Evolutionary conservation across 2,888 invertebrate genomes (phyloP).

Genomic region (Aricia artaxerxes): DNA sequence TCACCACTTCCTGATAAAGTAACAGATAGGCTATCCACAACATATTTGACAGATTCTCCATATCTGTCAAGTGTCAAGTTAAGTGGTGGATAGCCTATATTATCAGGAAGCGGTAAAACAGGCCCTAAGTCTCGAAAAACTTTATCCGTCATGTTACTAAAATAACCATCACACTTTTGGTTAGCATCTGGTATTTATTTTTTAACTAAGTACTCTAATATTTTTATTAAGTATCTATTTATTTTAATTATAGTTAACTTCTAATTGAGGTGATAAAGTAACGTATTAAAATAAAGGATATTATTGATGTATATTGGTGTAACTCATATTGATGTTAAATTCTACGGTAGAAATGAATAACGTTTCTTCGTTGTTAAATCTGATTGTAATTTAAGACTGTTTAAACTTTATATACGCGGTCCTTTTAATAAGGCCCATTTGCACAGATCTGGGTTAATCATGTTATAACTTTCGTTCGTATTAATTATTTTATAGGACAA

Average conservation of each 20-base stretch:
- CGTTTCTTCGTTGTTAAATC: neutral
- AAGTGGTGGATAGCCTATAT: too few relatives aligned
- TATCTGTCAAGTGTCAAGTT: too few relatives aligned
- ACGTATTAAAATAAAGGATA: neutral
- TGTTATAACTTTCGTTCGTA: too few relatives aligned
- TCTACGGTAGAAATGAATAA: neutral
- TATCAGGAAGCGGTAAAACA: too few relatives aligned
- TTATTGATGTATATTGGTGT: slow-evolving; percentile 7
- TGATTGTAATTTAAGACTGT: neutral
- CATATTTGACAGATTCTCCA: too few relatives aligned
- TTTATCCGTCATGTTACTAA: neutral
- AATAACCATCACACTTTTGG: neutral
- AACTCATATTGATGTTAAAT: neutral
- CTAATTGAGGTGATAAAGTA: neutral
- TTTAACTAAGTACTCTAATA: neutral
- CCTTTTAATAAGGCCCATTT: too few relatives aligned
- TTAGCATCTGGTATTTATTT: neutral
- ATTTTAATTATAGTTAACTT: neutral
- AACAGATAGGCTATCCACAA: too few relatives aligned
- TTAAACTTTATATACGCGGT: neutral
- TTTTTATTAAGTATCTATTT: neutral
- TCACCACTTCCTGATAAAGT: too few relatives aligned
- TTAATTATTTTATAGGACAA: neutral
- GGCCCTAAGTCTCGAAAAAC: neutral
- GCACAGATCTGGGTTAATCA: too few relatives aligned